Base-by-base conservation (phyloP, 2,113 vertebrate genomes). In the Mustela lutreola region DNA sequence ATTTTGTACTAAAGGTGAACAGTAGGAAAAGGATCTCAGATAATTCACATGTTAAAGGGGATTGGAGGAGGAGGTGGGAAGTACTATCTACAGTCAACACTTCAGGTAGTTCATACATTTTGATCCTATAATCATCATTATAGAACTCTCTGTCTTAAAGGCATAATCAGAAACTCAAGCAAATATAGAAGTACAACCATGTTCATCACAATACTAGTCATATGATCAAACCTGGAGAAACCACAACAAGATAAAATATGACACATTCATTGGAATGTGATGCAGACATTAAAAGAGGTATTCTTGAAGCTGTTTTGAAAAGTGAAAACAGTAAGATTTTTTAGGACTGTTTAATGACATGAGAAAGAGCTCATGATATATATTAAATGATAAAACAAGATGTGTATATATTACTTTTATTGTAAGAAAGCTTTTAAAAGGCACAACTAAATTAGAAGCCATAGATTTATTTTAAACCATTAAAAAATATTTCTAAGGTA, bases 361-460 rank as follows among this genome's bases (percentile, higher is more conserved):
- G 31, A 80, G 67, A 91, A 97, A 93, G 53, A 93, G 24, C 14
- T 95, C n/a, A 80, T 4, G 53, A 71, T 84, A 5, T 90, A 5
- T 78, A 39, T 36, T 86, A 89, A 90, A 80, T 80, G 48, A 89
- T 83, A 91, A 85, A 71, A 45, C 19, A 93, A 31, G 18, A 11
- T 67, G 31, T 63, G 4, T 65, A 45, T 4, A 16, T 71, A 84
- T 86, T 90, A 56, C 28, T 60, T 91, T 94, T 71, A 70, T 76
- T 82, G 5, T 84, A 79, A 95, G 50, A 94, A 95, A 93, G 18
- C 26, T 96, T 89, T 96, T n/a, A 28, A 95, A 95, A 92, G 45
- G n/a, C 21, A 91, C 60, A 87, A 65, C 50, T 96, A 83, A 85
- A 60, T 89, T 96, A 90, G 75, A 36, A 87, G 33, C 7, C n/a